Evolutionary conservation across 2,797 vertebrate species (phyloP), one percentile per base, ranked within the genome.

Genomic region (Oreochromis grahami): DNA sequence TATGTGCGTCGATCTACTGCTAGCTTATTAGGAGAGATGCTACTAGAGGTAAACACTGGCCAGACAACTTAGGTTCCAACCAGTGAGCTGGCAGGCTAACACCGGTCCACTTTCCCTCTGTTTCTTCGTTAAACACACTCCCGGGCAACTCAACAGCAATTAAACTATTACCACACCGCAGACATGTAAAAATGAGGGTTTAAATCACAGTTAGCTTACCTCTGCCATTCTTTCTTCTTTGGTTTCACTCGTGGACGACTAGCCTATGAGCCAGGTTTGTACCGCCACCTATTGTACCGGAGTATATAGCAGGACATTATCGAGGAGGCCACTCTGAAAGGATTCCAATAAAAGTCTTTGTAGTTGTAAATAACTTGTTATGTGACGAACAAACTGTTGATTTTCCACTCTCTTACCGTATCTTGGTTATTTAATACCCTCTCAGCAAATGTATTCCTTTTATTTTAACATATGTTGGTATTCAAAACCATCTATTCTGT

Each of bases 151-250:
- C 7, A 7, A 26, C 7, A 19, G 9, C 34, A 53, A 13, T 10
- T 10, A 10, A 1, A 19, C 2, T 7, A 2, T 45, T 55, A 15
- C 43, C 8, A 77, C 14, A 5, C 3, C 12, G 6, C 7, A 9
- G 2, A 7, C 4, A 1, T 6, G 4, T 6, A 1, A 12, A 50
- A 32, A 19, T 21, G 2, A 50, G 3, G 1, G 2, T 3, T 78
- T 0, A 9, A 76, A 52, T 14, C 4, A 7, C 2, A 6, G 14
- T n/a, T 58, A 48, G 4, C 90, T 81, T 77, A 95, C 95, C 95
- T 96, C 95, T 84, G 95, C 95, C 95, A 96, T 72, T 48, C 26
- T 72, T 48, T 19, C 15, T 32, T 72, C 68, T 72, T 48, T 48
- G 24, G 68, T 1, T 48, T 19, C 17, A 8, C 43, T 29, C 41